A percentile compares a stretch with the other conserved stretches of the same genome.
Conservation (phyloP, 2,888 invertebrate species). For the Idaea aversata region DNA sequence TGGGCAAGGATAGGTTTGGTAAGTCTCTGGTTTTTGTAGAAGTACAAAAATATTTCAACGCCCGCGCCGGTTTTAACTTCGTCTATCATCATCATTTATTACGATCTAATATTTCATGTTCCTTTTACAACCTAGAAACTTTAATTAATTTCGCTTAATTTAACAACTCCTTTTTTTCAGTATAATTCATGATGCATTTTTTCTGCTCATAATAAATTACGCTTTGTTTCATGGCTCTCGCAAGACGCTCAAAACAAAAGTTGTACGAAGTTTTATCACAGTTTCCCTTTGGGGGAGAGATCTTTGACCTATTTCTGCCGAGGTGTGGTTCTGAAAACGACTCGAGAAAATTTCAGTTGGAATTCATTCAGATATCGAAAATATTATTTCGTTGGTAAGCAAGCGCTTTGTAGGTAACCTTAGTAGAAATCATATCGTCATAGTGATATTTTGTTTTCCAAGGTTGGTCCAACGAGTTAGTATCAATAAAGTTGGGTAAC, state of each 20-base stretch:
- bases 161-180: slow-evolving; percentile 7
- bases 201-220: slow-evolving; percentile 28
- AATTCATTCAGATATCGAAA: not conserved
- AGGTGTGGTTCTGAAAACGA: slow-evolving; percentile 40
- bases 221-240: slow-evolving; percentile 43
- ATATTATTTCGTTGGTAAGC: slow-evolving; percentile 39
- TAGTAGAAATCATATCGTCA: not conserved
- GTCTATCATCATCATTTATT: slow-evolving; percentile 15
- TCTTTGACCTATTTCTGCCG: slow-evolving; percentile 74
- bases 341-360: not conserved
- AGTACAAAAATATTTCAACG: too few species aligned
- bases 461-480: too few species aligned
- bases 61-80: not conserved
- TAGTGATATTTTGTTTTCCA: too few species aligned
- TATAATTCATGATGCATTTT: slow-evolving; percentile 24
- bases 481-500: too few species aligned
- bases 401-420: not conserved
- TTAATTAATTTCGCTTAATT: not conserved
- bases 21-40: too few species aligned
- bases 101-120: slow-evolving; percentile 1
- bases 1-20: too few species aligned
- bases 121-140: not conserved
- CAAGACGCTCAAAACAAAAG: slow-evolving; percentile 78
- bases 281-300: slow-evolving; percentile 55
- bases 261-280: slow-evolving; percentile 71